Base-by-base conservation (phyloP, 2,797 vertebrate genomes). In the Scomberomorus guttatus region DNA sequence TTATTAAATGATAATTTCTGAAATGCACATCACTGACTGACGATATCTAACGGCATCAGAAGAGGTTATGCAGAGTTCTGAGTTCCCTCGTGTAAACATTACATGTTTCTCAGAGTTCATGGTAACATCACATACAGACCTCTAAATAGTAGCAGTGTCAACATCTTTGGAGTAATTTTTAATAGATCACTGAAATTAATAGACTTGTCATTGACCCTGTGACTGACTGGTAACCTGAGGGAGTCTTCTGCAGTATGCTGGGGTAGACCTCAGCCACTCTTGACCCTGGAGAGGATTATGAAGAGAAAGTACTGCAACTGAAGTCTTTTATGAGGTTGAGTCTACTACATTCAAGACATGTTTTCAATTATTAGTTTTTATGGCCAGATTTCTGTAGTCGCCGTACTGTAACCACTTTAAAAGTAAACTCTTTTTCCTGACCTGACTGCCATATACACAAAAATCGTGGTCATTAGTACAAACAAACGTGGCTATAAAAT, bases 191-290 rank as follows among this genome's bases (percentile, higher is more conserved):
- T 63, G 25, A 58, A 64, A 64, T 78, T 3, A 75, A 87, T 13
- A 52, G 65, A 71, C 37, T 34, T 48, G 12, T 34, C 24, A 39
- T 10, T 80, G 81, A 89, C 75, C 69, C 24, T 52, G 13, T 63
- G 77, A 59, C 58, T 46, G 37, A 62, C 7, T 20, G 34, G 25
- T 56, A 55, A 63, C 52, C 57, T 50, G 25, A 27, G n/a, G 18
- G n/a, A 12, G 11, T 44, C 32, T 60, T 42, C 10, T 59, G 29
- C 32, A 75, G 44, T 62, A 20, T 64, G 42, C 59, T 75, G 67
- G 39, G 27, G 20, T 3, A 54, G n/a, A 64, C 48, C 50, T 63
- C 27, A 29, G 29, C 56, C 52, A 57, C 34, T 10, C 24, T 1
- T 37, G 37, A 73, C 42, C 70, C 46, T 1, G 2, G 25, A 52